Conservation (phyloP, 2,113 vertebrate species). For the Indri indri region DNA sequence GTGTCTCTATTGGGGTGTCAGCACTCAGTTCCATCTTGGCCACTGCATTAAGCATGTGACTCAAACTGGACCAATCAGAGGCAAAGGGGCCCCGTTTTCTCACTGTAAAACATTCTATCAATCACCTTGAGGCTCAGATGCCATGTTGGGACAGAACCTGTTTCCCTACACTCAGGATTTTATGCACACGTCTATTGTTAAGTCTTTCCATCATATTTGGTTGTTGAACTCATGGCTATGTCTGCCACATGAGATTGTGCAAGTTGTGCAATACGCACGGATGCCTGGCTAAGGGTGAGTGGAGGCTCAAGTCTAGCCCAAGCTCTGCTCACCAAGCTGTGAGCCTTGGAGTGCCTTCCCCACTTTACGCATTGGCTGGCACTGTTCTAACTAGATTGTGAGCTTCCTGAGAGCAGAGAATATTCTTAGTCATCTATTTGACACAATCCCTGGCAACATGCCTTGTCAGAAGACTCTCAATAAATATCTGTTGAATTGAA, state of each 20-base stretch:
- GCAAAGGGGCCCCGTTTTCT: neutral
- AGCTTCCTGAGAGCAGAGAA: neutral
- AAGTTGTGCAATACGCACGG: neutral
- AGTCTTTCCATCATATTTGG: neutral
- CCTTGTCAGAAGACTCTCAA: constrained; percentile 17
- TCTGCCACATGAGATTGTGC: neutral
- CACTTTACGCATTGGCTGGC: neutral
- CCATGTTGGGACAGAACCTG: neutral
- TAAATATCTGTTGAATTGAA: constrained; percentile 1
- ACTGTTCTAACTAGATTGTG: neutral
- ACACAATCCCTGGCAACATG: neutral
- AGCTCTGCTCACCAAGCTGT: neutral
- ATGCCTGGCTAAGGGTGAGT: neutral
- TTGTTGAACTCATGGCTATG: neutral
- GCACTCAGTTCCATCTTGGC: neutral
- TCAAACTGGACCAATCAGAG: neutral
- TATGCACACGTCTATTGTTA: neutral
- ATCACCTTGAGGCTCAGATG: neutral
- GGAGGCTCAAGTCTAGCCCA: neutral
- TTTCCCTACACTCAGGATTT: neutral
- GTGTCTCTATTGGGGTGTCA: neutral
- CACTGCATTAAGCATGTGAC: neutral
- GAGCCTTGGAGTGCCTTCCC: neutral
- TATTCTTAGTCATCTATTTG: neutral
- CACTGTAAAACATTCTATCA: neutral